A percentile compares a stretch with the other conserved stretches of the same genome.
phyloP scores from a whole-genome alignment of 2,797 vertebrate species.

The Hypotaenidia okinawae region DNA sequence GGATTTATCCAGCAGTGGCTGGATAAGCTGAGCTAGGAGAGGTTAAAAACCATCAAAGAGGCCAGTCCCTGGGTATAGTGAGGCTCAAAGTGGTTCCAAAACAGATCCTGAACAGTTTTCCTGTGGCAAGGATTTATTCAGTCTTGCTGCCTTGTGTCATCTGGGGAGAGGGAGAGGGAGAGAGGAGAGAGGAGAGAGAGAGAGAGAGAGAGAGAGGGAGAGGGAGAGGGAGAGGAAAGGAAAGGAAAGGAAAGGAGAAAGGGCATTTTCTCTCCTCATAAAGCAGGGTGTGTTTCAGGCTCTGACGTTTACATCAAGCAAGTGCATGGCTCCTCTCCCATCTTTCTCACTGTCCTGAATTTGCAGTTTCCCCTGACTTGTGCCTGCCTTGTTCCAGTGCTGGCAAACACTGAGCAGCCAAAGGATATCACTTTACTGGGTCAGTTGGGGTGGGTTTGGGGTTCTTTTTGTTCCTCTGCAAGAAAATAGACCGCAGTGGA shows the following conservation, averaged over 20 bases:
- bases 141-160: constrained; percentile 11
- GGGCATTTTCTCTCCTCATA: background rate
- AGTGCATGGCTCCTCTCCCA: constrained; percentile 32
- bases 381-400: background rate
- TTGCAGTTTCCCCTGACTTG: background rate
- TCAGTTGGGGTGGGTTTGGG: too few species aligned
- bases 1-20: background rate
- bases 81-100: constrained; percentile 36
- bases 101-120: constrained; percentile 32
- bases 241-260: background rate
- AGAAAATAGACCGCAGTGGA: background rate
- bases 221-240: too few species aligned
- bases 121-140: background rate
- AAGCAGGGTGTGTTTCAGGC: constrained; percentile 38
- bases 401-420: background rate
- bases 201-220: too few species aligned
- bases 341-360: background rate
- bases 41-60: background rate
- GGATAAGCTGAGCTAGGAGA: background rate
- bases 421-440: background rate
- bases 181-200: too few species aligned
- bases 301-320: background rate
- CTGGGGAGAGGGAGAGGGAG: background rate
- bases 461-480: background rate
- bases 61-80: background rate